Conservation (phyloP, 1,140 invertebrate genomes). For the Drusus annulatus region DNA sequence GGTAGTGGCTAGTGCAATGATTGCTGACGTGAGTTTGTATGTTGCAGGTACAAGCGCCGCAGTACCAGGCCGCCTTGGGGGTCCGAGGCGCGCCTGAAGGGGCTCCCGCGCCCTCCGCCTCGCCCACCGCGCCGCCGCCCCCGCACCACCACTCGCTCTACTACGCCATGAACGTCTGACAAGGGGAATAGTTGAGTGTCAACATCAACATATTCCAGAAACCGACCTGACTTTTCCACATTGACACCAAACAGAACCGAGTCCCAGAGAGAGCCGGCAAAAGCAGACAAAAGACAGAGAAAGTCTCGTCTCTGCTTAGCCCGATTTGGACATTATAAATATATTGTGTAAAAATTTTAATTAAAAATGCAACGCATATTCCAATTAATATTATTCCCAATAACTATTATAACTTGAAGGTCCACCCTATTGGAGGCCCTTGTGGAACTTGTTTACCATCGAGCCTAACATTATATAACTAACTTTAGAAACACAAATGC, state of each 20-base stretch:
- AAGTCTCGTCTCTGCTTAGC: background rate
- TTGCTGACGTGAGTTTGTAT: background rate
- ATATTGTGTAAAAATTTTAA: no score
- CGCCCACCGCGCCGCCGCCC: conserved; percentile 63
- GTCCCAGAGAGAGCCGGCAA: background rate
- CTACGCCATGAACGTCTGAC: conserved; percentile 77
- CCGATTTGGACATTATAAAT: no score
- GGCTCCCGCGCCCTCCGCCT: conserved; percentile 61
- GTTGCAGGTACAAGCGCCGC: conserved; percentile 65
- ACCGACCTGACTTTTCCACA: background rate
- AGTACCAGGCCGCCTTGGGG: conserved; percentile 65
- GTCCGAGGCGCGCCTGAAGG: conserved; percentile 66
- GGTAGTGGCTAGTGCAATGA: background rate
- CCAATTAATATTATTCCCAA: no score
- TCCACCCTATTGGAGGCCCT: background rate
- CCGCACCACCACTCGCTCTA: conserved; percentile 70
- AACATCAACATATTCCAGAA: conserved; percentile 52
- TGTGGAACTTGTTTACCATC: background rate
- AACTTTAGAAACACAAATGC: background rate
- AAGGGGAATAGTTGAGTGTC: conserved; percentile 69
- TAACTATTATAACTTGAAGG: no score
- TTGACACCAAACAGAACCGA: background rate
- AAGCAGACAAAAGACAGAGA: background rate
- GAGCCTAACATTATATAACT: background rate
- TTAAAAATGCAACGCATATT: no score